phyloP scores from a whole-genome alignment of 2,888 invertebrate species.

The Hesperia comma region DNA sequence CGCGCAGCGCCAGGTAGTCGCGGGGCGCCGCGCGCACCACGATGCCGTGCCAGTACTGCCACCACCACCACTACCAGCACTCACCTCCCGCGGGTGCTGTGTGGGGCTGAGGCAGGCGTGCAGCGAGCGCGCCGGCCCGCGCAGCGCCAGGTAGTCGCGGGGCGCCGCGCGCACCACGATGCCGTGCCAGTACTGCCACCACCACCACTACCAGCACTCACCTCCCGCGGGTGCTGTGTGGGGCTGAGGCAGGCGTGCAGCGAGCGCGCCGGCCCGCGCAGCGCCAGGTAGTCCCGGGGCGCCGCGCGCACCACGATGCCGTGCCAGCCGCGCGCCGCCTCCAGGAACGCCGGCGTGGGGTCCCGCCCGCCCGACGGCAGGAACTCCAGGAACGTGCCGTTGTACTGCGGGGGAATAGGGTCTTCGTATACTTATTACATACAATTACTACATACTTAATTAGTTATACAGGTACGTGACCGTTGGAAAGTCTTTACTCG shows the following conservation, averaged over 20 bases:
- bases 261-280: conserved; percentile 79
- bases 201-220: conserved; percentile 57
- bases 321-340: conserved; percentile 88
- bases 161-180: conserved; percentile 91
- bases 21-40: conserved; percentile 90
- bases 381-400: conserved; percentile 89
- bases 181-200: conserved; percentile 92
- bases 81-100: conserved; percentile 89
- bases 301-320: conserved; percentile 91
- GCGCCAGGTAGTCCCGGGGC: conserved; percentile 88
- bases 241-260: conserved; percentile 92
- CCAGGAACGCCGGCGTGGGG: conserved; percentile 88
- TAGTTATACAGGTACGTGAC: no score
- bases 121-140: conserved; percentile 78
- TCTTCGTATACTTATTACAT: no score
- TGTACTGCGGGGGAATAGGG: conserved; percentile 70
- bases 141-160: conserved; percentile 87
- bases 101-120: conserved; percentile 92
- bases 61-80: no score
- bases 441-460: no score
- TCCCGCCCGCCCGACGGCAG: conserved; percentile 85
- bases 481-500: no score
- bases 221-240: conserved; percentile 90
- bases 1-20: conserved; percentile 88
- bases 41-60: conserved; percentile 91